Conservation (phyloP, 1,140 invertebrate species). For the Chionoecetes opilio region DNA sequence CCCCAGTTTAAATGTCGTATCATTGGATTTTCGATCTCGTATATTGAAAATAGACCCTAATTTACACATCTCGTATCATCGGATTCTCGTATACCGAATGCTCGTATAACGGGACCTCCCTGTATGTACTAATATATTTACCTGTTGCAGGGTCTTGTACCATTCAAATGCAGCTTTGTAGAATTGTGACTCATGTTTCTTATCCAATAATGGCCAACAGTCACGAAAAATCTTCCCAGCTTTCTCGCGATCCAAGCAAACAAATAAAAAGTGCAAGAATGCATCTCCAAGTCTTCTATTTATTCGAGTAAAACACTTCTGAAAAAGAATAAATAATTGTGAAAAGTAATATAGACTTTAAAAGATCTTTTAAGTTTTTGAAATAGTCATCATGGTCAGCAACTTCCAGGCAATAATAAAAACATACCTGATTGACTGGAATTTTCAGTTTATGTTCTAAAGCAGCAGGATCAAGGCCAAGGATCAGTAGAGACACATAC, state of each 20-base stretch:
- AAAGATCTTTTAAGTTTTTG: not conserved
- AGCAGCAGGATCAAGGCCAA: constrained; percentile 49
- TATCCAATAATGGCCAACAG: constrained; percentile 76
- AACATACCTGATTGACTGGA: constrained; percentile 54
- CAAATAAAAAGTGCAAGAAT: constrained; percentile 72
- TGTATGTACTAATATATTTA: constrained; percentile 1
- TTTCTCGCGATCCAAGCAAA: constrained; percentile 67
- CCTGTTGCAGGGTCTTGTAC: constrained; percentile 76
- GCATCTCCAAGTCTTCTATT: constrained; percentile 74
- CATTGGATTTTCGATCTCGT: too few species aligned
- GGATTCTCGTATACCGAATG: too few species aligned
- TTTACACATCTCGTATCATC: too few species aligned
- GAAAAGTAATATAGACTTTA: not conserved
- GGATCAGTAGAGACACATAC: constrained; percentile 55
- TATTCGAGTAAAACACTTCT: constrained; percentile 71
- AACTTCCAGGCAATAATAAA: not conserved
- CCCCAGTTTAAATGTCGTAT: too few species aligned
- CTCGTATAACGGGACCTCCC: too few species aligned
- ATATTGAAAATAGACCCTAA: too few species aligned
- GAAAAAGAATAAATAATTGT: not conserved
- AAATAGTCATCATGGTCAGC: too few species aligned
- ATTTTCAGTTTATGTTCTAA: constrained; percentile 52
- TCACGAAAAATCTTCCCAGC: constrained; percentile 70
- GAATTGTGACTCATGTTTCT: constrained; percentile 73
- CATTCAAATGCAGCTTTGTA: constrained; percentile 77